phyloP scores from a whole-genome alignment of 2,888 invertebrate species.

The Conus canariensis region DNA sequence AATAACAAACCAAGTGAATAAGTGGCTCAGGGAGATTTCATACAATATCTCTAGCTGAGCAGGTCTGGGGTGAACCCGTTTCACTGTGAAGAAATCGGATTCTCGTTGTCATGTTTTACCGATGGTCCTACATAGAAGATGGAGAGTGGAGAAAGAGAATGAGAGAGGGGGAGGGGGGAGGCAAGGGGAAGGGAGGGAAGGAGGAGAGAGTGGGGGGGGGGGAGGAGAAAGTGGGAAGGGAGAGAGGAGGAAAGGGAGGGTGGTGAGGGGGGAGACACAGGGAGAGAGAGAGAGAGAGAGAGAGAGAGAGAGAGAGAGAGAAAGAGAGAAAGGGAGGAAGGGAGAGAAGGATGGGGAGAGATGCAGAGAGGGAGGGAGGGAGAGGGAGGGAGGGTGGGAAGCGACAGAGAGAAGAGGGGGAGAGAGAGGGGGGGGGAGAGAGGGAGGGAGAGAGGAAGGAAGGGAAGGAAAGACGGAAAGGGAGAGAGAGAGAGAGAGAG shows the following conservation, averaged over 20 bases:
- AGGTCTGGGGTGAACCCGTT: no score
- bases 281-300: background rate
- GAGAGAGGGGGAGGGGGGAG: background rate
- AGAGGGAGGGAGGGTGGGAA: background rate
- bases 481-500: background rate
- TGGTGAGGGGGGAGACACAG: background rate
- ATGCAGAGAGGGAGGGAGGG: background rate
- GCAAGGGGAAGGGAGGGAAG: background rate
- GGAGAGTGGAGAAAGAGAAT: background rate
- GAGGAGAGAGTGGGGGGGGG: background rate
- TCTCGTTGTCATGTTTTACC: no score
- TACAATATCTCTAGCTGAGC: no score
- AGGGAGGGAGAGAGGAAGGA: background rate
- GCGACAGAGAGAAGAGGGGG: background rate
- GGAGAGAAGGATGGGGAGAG: background rate
- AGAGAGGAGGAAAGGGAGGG: no score
- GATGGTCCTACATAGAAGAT: no score
- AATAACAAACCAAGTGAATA: no score
- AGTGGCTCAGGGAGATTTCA: no score
- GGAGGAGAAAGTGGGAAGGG: no score
- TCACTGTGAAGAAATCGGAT: no score
- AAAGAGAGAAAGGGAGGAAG: background rate
- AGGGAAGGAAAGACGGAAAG: background rate
- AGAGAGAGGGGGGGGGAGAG: background rate
- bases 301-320: background rate